A percentile compares a stretch with the other conserved stretches of the same genome.
phyloP scores from a whole-genome alignment of 2,797 vertebrate genomes.

The Betta splendens region DNA sequence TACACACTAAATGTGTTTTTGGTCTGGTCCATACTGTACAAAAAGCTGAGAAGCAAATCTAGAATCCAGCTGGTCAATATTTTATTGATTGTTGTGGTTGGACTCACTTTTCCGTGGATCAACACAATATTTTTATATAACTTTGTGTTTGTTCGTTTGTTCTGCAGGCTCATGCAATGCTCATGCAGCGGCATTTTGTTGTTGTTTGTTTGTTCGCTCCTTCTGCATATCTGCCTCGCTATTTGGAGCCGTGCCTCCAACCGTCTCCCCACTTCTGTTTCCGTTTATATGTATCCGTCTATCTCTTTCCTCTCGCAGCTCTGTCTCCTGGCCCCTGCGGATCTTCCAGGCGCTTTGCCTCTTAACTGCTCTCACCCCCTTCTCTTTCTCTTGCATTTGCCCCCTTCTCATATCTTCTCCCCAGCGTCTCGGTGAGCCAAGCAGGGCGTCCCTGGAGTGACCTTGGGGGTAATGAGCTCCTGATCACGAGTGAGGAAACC shows the following conservation, averaged over 20 bases:
- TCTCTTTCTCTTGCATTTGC: constrained; percentile 31
- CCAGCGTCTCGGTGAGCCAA: constrained; percentile 59
- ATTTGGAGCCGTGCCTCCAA: constrained; percentile 40
- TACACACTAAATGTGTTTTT: constrained; percentile 6
- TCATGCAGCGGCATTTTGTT: constrained; percentile 21
- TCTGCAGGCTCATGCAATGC: constrained; percentile 18
- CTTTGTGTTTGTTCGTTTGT: constrained; percentile 30
- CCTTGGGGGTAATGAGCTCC: constrained; percentile 84
- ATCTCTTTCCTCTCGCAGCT: constrained; percentile 12
- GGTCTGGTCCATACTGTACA: background rate
- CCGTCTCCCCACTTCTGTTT: constrained; percentile 32
- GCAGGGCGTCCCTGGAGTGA: constrained; percentile 79
- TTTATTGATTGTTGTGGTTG: constrained; percentile 49
- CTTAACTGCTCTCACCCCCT: constrained; percentile 37
- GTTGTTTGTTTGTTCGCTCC: constrained; percentile 20
- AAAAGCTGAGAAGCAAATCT: constrained; percentile 41
- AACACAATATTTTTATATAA: constrained; percentile 68
- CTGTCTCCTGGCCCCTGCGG: constrained; percentile 41
- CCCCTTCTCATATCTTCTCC: constrained; percentile 57
- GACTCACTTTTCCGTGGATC: constrained; percentile 64
- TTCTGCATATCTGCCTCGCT: constrained; percentile 30
- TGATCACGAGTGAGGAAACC: constrained; percentile 82
- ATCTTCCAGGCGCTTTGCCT: constrained; percentile 51
- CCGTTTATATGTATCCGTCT: constrained; percentile 25
- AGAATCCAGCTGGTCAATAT: constrained; percentile 54